Evolutionary conservation across 2,113 vertebrate species (phyloP), one percentile per base, ranked within the genome.

Genomic region (Protomyctophum bolini): DNA sequence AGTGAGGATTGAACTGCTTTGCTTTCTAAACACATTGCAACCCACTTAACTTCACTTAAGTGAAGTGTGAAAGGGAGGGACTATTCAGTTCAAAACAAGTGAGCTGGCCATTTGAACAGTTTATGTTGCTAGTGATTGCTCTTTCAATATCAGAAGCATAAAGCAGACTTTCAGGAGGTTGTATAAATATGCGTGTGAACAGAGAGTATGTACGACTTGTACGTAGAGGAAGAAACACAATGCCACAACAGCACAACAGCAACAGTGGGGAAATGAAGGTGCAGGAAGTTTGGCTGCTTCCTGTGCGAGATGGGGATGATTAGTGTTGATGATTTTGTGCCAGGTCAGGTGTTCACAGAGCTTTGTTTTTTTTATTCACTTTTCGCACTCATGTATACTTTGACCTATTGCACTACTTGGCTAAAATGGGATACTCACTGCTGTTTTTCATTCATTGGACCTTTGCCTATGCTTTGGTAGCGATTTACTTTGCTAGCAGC

Each of bases 251-350:
- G 87, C 86, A 80, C 67, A 75, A 70, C 69, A 86, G 88, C 86
- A 86, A 88, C 88, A 63, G 54, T 65, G 72, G 82, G 92, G 92
- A 93, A 91, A 87, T 87, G 82, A 83, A 83, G 91, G 83, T 72
- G 82, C 79, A 87, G 92, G 93, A 93, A 91, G 88, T 86, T 80
- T 55, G 76, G 48, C 72, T 15, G 76, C 83, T 93, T 93, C 93
- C 93, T 66, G 73, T 70, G 80, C 63, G 70, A 85, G 86, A 83
- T 82, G 80, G 63, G 82, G 80, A 82, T 90, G 88, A 91, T 90
- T 91, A 87, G 84, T 76, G 77, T 83, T 91, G 89, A 91, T 87
- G 86, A 88, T 72, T 83, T 46, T 28, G 77, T 81, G 79, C 33
- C 49, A 82, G 78, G 63, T 71, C 85, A 85, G 76, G 80, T 70